Evolutionary conservation across 2,113 vertebrate genomes (phyloP).

Genomic region (Phaetusa simplex): DNA sequence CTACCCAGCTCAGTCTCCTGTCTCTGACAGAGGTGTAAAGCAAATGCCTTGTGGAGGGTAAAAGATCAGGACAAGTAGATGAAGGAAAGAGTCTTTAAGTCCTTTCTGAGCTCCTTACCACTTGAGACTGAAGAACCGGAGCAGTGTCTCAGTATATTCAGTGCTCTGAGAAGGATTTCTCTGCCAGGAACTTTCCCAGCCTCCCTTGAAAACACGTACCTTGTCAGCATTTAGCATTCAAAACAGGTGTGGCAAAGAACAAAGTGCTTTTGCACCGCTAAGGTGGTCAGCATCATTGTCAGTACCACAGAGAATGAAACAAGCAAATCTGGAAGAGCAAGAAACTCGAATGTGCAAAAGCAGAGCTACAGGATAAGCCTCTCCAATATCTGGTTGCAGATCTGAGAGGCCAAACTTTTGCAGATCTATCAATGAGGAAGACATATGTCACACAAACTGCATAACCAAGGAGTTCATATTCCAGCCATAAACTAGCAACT

Average conservation of each 20-base stretch:
- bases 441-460: fast-evolving
- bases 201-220: not conserved
- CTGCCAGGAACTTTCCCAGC: not conserved
- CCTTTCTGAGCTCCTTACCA: not conserved
- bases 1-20: not conserved
- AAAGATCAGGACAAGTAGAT: not conserved
- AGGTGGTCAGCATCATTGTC: not conserved
- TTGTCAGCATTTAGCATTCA: not conserved
- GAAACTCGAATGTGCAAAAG: not conserved
- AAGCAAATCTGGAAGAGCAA: not conserved
- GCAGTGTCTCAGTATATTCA: not conserved
- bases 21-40: not conserved
- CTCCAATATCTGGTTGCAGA: not conserved
- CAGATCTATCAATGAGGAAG: not conserved
- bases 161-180: not conserved
- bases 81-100: not conserved
- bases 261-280: not conserved
- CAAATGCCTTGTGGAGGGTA: not conserved
- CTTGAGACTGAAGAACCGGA: not conserved
- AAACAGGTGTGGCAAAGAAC: not conserved
- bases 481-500: not conserved
- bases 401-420: not conserved
- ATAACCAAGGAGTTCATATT: not conserved
- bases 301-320: not conserved
- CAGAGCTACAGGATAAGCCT: not conserved